These are phyloP conservation scores for Drosophila lowei DNA, from an alignment of 1,140 invertebrate species.

Conservation along the genomic window DNA sequence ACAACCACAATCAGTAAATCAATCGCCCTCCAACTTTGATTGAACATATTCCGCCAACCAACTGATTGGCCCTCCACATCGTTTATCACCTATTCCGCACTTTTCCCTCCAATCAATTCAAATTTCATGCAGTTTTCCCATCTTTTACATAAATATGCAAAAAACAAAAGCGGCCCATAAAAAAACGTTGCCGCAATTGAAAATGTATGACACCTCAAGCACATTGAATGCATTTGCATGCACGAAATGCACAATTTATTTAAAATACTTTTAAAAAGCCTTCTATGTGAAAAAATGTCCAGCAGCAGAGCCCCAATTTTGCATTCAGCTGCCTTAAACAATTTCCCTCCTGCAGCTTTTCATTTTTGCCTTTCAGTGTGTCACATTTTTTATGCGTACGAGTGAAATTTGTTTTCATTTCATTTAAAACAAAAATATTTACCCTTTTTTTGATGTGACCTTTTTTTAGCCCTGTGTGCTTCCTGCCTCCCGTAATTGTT, in stretches of 20 bases:
- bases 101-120: conserved; percentile 21
- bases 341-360: conserved; percentile 8
- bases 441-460: not conserved
- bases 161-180: not conserved
- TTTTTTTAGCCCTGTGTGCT: conserved; percentile 1
- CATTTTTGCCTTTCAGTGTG: conserved; percentile 22
- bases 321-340: not conserved
- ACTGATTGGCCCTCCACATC: too few species aligned
- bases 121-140: conserved; percentile 9
- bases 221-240: conserved; percentile 36
- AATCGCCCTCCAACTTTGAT: too few species aligned
- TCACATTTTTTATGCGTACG: conserved; percentile 64
- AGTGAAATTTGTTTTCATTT: conserved; percentile 72
- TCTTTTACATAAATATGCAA: conserved; percentile 2
- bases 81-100: not conserved
- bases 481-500: conserved; percentile 58
- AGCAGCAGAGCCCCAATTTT: not conserved
- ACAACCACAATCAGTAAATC: too few species aligned
- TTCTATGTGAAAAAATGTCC: conserved; percentile 40
- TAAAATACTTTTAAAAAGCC: conserved; percentile 51
- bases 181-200: conserved; percentile 17
- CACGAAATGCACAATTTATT: conserved; percentile 48
- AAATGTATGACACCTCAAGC: conserved; percentile 58
- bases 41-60: too few species aligned
- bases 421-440: conserved; percentile 55